Base-by-base conservation (phyloP, 2,113 vertebrate genomes). In the Stigmatopora nigra region DNA sequence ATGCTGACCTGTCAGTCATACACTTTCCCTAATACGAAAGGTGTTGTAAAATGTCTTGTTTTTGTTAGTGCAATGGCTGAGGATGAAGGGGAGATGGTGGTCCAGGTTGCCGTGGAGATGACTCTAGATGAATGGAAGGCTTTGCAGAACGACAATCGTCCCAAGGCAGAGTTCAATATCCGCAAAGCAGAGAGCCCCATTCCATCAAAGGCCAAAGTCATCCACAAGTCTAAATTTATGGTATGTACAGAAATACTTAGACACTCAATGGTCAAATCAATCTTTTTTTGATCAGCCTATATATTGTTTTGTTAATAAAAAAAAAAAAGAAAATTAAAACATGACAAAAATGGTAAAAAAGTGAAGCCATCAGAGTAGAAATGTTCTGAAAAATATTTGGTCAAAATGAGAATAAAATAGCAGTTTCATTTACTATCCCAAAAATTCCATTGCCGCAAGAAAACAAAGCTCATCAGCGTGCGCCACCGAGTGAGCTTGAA, bases 81-180 rank as follows among this genome's bases (percentile, higher is more conserved):
- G 45, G 84, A 73, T 9, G 85, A 89, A 2, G 83, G 76, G 4
- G 88, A 90, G 82, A 77, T 90, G 83, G 75, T 89, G 79, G 92
- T 95, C 73, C 92, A 93, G 74, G 83, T 92, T 82, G 89, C 91
- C 74, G 80, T 93, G 82, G 93, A 98, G 89, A 98, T 99, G 97
- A 92, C 92, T 0, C 85, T 99, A 76, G 96, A 99, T 78, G 96
- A 99, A 74, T 99, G 97, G 97, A 98, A 94, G 84, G 91, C 86
- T 72, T 80, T 94, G 79, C 95, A 96, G 87, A 89, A 95, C 74
- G 90, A 86, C 47, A 93, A 79, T 71, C 91, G 94, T 78, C 88
- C 93, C 45, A 97, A 95, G 85, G 82, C 79, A 0, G 94, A 95
- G 83, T 94, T 98, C 77, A 98, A 99, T 78, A 93, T 99, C 73